phyloP scores from a whole-genome alignment of 2,113 vertebrate species.

The Cryptomyrus ogoouensis region DNA sequence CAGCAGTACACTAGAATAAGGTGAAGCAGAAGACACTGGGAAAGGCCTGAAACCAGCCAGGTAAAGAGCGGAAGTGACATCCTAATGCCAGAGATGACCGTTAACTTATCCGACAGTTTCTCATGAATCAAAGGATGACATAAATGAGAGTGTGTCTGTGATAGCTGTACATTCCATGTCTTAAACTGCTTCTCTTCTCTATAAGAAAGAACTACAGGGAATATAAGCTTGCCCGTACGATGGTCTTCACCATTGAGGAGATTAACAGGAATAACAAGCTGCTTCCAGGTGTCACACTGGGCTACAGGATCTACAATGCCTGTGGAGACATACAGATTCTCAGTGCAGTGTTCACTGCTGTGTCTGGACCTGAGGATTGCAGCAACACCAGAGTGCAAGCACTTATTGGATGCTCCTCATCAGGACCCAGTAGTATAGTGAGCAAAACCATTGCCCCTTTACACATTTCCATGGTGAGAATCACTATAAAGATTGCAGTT shows the following conservation, averaged over 20 bases:
- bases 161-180: not conserved
- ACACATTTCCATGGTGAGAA: constrained; percentile 50
- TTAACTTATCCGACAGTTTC: no score
- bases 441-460: constrained; percentile 39
- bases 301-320: constrained; percentile 48
- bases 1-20: no score
- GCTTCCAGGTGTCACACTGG: constrained; percentile 46
- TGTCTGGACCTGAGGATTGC: constrained; percentile 28
- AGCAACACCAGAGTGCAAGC: constrained; percentile 33
- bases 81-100: no score
- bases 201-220: constrained; percentile 37
- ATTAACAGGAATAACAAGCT: constrained; percentile 45
- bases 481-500: not conserved
- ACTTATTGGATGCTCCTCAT: constrained; percentile 51
- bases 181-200: constrained; percentile 4
- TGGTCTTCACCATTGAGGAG: constrained; percentile 52
- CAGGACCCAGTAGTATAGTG: constrained; percentile 42
- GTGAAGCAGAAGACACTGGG: no score
- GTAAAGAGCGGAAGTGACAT: no score
- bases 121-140: no score
- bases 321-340: constrained; percentile 45
- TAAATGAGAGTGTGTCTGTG: no score
- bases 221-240: constrained; percentile 40
- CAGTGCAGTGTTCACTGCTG: constrained; percentile 42
- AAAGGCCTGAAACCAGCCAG: no score